Base-by-base conservation (phyloP, 2,888 invertebrate species). In the Ametastegia equiseti region DNA sequence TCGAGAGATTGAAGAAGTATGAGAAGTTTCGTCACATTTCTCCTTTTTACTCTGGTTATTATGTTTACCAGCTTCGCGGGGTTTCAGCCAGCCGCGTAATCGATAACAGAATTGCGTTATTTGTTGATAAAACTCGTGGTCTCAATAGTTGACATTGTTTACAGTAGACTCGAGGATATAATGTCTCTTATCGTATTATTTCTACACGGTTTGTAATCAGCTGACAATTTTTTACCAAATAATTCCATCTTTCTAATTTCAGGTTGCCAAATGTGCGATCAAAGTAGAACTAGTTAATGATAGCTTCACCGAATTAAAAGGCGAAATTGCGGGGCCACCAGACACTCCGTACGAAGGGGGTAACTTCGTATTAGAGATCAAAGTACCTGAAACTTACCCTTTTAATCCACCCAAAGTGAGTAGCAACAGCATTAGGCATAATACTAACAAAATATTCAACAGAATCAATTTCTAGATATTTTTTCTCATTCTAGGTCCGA, bases 261-360 rank as follows among this genome's bases (percentile, higher is more conserved):
- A 97, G 97, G 96, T 97, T 86, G 96, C 96, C 60, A 96, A 95
- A 91, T 97, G 97, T 89, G 95, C 96, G 60, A 97, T 97, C 83
- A 96, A 96, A 93, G 95, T 99, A 84, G 98, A 98, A 91, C 93
- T 98, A 86, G 94, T 97, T 42, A 96, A 97, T 91, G 98, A 98
- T 90, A 97, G 95, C 91, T 98, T 97, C 93, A 97, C 97, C 83
- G 97, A 98, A 89, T 93, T 99, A 79, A 95, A 95, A 90, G 99
- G 99, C 39, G 96, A 98, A 93, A 99, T 99, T 84, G 96, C 96
- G n/a, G 99, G 99, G 0, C 99, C 99, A 9, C 97, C 98, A 50
- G 99, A 99, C 90, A 99, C 99, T 42, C 99, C 99, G 0, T 99
- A 99, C 91, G 98, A 98, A 93, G 98, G 98, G 67, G 99, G 99